phyloP scores from a whole-genome alignment of 2,113 vertebrate species.

The Ptyas mucosa region DNA sequence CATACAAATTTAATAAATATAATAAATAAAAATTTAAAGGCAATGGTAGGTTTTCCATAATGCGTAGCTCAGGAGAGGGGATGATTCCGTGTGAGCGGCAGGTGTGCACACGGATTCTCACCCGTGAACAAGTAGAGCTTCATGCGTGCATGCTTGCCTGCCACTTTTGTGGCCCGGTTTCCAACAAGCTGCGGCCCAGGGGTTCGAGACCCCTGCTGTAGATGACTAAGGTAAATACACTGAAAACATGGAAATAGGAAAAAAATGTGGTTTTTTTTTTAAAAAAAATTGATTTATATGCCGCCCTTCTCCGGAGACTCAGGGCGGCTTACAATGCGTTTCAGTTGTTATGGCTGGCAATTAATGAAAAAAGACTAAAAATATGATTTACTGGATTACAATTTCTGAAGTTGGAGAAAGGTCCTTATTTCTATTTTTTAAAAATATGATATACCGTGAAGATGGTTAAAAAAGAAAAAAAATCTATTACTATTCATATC shows the following conservation, averaged over 20 bases:
- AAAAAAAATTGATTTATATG: too few relatives aligned
- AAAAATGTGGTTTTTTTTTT: too few relatives aligned
- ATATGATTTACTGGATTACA: background rate
- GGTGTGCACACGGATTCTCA: background rate
- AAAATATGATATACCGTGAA: background rate
- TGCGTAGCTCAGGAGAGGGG: background rate
- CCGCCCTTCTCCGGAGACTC: too few relatives aligned
- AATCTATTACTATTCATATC: background rate
- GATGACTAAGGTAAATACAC: conserved; percentile 20
- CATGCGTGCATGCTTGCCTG: background rate
- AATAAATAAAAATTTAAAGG: conserved; percentile 44
- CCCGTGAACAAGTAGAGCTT: background rate
- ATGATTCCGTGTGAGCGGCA: background rate
- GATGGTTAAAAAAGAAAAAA: background rate
- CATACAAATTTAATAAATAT: background rate
- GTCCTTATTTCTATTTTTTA: background rate
- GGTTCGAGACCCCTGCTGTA: background rate
- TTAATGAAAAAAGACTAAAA: background rate
- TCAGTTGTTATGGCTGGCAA: conserved; percentile 23
- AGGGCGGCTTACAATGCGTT: too few relatives aligned
- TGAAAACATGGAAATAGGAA: background rate
- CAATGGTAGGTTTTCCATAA: conserved; percentile 51
- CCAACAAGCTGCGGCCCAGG: background rate
- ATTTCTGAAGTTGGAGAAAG: background rate
- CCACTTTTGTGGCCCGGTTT: background rate